Evolutionary conservation across 2,113 vertebrate species (phyloP).

Genomic region (Nibea coibor): DNA sequence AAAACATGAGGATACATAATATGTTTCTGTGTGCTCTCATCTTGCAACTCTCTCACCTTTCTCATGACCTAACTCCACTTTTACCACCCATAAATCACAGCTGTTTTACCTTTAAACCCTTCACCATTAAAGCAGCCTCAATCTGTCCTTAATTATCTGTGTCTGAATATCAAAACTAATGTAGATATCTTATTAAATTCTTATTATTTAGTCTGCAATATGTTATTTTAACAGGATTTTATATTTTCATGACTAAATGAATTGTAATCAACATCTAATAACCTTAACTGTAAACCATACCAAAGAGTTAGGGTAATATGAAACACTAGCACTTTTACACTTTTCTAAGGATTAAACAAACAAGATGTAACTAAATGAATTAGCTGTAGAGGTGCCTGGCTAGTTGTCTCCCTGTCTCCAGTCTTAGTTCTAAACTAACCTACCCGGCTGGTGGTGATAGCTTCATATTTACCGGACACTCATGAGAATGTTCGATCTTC

Average conservation of each 20-base stretch:
- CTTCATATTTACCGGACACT: neutral
- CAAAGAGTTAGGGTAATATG: neutral
- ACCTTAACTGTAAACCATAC: too few relatives aligned
- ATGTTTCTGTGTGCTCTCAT: neutral
- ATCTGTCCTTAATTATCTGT: neutral
- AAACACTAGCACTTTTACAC: too few relatives aligned
- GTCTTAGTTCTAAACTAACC: neutral
- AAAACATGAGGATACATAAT: neutral
- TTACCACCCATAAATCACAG: slow-evolving; percentile 14
- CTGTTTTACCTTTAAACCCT: slow-evolving; percentile 15
- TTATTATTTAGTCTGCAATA: neutral
- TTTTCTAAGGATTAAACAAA: too few relatives aligned
- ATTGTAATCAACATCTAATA: neutral
- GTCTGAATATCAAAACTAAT: neutral
- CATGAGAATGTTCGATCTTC: neutral
- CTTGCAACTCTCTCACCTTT: neutral
- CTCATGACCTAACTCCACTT: slow-evolving; percentile 17
- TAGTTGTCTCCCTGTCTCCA: neutral
- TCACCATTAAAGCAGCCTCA: neutral
- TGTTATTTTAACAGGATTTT: too few relatives aligned
- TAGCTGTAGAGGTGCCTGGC: neutral
- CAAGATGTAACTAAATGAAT: neutral
- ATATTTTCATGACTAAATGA: neutral
- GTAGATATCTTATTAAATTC: neutral
- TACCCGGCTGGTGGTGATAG: neutral